A percentile compares a stretch with the other conserved stretches of the same genome.
phyloP scores from a whole-genome alignment of 2,888 invertebrate species.

The Sussaba pulchella region DNA sequence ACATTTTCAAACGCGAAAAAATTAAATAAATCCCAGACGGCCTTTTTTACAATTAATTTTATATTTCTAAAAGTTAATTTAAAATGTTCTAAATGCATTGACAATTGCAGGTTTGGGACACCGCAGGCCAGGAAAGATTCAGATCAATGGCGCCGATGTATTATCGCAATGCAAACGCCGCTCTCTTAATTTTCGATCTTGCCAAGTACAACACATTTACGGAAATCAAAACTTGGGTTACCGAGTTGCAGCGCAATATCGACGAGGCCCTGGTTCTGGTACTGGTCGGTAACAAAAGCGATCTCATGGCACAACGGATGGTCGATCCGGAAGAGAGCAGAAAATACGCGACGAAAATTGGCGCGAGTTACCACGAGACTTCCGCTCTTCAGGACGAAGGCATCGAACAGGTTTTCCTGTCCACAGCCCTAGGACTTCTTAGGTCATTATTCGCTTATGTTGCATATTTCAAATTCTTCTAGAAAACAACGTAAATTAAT shows the following conservation, averaged over 20 bases:
- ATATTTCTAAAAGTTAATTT: too few species aligned
- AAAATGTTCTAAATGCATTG: constrained; percentile 22
- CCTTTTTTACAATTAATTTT: background rate
- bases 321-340: constrained; percentile 89
- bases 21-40: too few species aligned
- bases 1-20: too few species aligned
- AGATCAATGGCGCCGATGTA: constrained; percentile 98
- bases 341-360: constrained; percentile 92
- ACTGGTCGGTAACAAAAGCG: constrained; percentile 94
- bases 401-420: constrained; percentile 90
- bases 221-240: constrained; percentile 94
- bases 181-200: constrained; percentile 94
- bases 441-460: constrained; percentile 84
- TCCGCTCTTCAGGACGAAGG: constrained; percentile 93
- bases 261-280: constrained; percentile 92
- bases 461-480: constrained; percentile 75
- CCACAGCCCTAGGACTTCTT: constrained; percentile 88
- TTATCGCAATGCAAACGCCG: constrained; percentile 96
- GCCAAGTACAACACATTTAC: constrained; percentile 91
- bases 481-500: too few species aligned
- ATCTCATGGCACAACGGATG: constrained; percentile 88
- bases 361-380: constrained; percentile 94
- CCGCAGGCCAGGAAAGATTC: constrained; percentile 95
- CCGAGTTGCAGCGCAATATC: constrained; percentile 91
- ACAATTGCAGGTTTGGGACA: constrained; percentile 92